A percentile compares a stretch with the other conserved stretches of the same genome.
phyloP scores from a whole-genome alignment of 2,888 invertebrate genomes.

The Eutolmus rufibarbis region DNA sequence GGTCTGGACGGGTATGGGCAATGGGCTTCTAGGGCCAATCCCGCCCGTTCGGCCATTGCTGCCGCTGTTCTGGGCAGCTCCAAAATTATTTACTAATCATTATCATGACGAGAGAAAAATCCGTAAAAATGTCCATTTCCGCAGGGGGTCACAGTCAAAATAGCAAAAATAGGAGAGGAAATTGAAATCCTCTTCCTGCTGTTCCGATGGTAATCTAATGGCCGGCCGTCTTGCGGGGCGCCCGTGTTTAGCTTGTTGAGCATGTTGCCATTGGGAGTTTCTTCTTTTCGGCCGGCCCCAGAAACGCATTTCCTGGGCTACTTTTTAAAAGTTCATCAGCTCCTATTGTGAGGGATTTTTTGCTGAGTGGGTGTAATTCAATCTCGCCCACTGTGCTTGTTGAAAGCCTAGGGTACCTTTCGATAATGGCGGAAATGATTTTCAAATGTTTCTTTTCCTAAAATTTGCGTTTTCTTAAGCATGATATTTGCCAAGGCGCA shows the following conservation, averaged over 20 bases:
- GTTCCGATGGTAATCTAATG: constrained; percentile 33
- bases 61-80: neutral
- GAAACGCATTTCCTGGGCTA: constrained; percentile 22
- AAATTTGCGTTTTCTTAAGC: neutral
- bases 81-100: constrained; percentile 38
- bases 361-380: neutral
- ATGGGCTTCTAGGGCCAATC: neutral
- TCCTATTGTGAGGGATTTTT: neutral
- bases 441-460: neutral
- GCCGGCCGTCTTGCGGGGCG: neutral
- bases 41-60: neutral
- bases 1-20: neutral
- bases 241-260: neutral
- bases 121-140: constrained; percentile 39
- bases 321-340: constrained; percentile 27
- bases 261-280: neutral
- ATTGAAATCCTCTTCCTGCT: constrained; percentile 40
- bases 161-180: constrained; percentile 24
- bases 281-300: neutral
- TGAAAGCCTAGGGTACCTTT: neutral
- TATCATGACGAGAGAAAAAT: constrained; percentile 33
- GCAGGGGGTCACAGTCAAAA: constrained; percentile 15
- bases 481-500: neutral
- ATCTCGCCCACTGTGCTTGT: neutral
- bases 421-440: neutral